phyloP scores from a whole-genome alignment of 2,888 invertebrate species.

The Sinohyriopsis cumingii region DNA sequence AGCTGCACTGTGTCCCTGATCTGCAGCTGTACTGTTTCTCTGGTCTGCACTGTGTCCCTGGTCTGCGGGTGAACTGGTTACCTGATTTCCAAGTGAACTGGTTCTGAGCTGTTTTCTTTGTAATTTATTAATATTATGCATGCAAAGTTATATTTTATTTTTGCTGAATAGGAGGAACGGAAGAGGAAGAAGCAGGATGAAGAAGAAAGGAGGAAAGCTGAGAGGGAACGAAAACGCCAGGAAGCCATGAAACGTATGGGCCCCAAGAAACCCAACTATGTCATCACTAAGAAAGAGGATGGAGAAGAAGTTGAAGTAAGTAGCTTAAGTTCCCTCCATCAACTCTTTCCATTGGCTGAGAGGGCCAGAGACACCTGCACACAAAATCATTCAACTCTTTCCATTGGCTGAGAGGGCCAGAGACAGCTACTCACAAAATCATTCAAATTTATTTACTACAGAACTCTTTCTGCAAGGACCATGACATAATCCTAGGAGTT shows the following conservation, averaged over 20 bases:
- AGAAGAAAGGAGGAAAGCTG: slow-evolving; percentile 68
- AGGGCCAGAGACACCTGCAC: no score
- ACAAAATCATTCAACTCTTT: no score
- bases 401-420: no score
- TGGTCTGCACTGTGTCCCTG: no score
- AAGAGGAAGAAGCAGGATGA: slow-evolving; percentile 66
- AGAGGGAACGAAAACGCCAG: slow-evolving; percentile 93
- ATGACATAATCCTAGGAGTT: no score
- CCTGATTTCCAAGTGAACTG: no score
- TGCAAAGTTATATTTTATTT: neutral
- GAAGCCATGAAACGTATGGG: slow-evolving; percentile 79
- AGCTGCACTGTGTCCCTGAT: no score
- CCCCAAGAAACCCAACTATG: slow-evolving; percentile 67
- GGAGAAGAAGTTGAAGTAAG: slow-evolving; percentile 28
- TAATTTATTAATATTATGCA: neutral
- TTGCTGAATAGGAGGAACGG: slow-evolving; percentile 65
- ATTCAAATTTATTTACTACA: no score
- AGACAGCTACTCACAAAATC: no score
- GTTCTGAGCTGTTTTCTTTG: neutral
- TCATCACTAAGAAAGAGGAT: slow-evolving; percentile 63
- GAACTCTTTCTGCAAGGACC: no score
- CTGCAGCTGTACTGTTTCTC: neutral
- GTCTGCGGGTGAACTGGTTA: no score
- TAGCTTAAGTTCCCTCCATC: neutral
- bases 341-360: no score